phyloP scores from a whole-genome alignment of 2,113 vertebrate species.

The Thomomys bottae region DNA sequence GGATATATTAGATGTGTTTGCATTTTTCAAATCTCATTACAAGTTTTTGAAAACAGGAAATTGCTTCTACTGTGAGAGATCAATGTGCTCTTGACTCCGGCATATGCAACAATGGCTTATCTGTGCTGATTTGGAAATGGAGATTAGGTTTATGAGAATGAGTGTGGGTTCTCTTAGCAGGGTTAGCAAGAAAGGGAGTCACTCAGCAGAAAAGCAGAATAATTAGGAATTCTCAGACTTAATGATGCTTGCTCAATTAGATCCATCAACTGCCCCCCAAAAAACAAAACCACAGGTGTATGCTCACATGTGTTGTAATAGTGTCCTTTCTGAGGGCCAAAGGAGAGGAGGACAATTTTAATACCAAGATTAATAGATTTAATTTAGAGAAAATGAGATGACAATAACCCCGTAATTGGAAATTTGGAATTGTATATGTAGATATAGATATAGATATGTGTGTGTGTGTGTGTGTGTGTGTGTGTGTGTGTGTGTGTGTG shows the following conservation, averaged over 20 bases:
- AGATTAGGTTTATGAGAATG: slow-evolving; percentile 41
- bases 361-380: slow-evolving; percentile 58
- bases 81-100: slow-evolving; percentile 57
- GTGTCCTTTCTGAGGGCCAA: background rate
- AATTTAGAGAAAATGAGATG: slow-evolving; percentile 56
- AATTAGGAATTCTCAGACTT: slow-evolving; percentile 67
- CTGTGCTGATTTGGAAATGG: slow-evolving; percentile 19
- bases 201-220: slow-evolving; percentile 45
- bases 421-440: too few species aligned
- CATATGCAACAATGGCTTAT: slow-evolving; percentile 59
- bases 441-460: too few species aligned
- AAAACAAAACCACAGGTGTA: slow-evolving; percentile 42
- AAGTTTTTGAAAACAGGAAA: slow-evolving; percentile 81
- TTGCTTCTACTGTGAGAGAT: slow-evolving; percentile 74
- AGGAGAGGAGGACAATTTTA: background rate
- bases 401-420: background rate
- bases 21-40: slow-evolving; percentile 74
- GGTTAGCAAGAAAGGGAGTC: slow-evolving; percentile 32
- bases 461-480: too few species aligned
- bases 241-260: slow-evolving; percentile 70
- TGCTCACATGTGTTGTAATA: slow-evolving; percentile 26
- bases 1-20: slow-evolving; percentile 77
- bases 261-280: slow-evolving; percentile 41
- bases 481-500: too few species aligned
- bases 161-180: slow-evolving; percentile 27